Evolutionary conservation across 2,113 vertebrate genomes (phyloP), one percentile per base, ranked within the genome.

Genomic region (Hymenochirus boettgeri): DNA sequence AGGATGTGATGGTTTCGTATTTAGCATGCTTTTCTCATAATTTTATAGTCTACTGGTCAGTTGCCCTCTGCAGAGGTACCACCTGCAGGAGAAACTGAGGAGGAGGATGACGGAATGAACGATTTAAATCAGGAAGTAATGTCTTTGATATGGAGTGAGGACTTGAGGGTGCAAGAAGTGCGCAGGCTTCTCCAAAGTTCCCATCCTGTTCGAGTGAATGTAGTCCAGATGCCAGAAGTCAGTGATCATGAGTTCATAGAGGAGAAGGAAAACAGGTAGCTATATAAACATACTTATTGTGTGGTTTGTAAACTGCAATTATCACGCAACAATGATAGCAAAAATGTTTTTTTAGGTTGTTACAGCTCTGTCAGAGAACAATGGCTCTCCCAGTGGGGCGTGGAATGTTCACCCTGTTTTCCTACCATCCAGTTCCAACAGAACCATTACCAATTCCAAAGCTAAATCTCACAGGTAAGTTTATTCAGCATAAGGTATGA

Each of bases 181-280:
- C 81, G 93, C n/a, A 84, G 94, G 10, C 90, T 98, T 18, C 91
- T 99, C 12, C 96, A 98, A 75, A 98, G 96, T 22, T 93, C 96
- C 1, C 91, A 91, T 50, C 95, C 96, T 0, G 94, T 97, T 1
- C 87, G 94, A 0, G 94, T 99, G 74, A 95, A 92, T 0, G 92
- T 98, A 1, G 86, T 95, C 15, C 96, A 99, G 72, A 86, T 93
- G 60, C 95, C 96, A 0, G 96, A 98, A 70, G 92, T 98, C 54
- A 98, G 92, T 27, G 96, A 99, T 74, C 96, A 99, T 0, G 96
- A 99, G 74, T 98, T 94, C 78, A 96, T 99, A 1, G 96, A 99
- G 70, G 96, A 98, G 76, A 99, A 97, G 71, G 96, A 99, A 74
- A 98, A 96, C 82, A 88, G 95, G 96, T 96, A 64, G 13, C 33